Conservation (phyloP, 2,113 vertebrate species). For the Smithornis capensis region DNA sequence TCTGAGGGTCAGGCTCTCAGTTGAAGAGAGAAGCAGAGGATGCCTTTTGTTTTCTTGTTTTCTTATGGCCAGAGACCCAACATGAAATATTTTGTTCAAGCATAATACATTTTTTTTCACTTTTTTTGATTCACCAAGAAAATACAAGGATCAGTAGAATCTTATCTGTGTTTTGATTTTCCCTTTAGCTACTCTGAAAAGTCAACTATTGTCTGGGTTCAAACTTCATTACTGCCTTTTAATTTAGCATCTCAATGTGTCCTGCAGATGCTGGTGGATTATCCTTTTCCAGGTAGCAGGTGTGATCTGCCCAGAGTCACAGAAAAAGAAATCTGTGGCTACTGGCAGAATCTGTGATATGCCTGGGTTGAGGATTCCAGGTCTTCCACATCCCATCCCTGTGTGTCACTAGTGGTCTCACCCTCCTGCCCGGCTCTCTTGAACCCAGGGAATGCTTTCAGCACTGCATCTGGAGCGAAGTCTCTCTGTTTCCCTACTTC, state of each 20-base stretch:
- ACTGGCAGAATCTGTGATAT: background rate
- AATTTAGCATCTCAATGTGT: background rate
- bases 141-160: background rate
- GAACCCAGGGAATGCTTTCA: rapidly evolving
- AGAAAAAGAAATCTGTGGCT: background rate
- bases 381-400: background rate
- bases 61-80: background rate
- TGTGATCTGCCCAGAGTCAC: background rate
- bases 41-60: background rate
- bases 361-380: background rate
- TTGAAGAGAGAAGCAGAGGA: background rate
- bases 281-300: background rate
- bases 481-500: background rate
- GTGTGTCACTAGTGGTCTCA: background rate
- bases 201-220: background rate
- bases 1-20: background rate
- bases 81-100: background rate
- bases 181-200: background rate
- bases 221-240: background rate
- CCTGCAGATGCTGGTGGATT: background rate
- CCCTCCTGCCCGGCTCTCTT: background rate
- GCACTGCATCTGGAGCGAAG: background rate
- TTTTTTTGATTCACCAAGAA: background rate
- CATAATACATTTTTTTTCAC: background rate
- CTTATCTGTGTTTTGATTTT: background rate